phyloP scores from a whole-genome alignment of 1,140 invertebrate species.

The Samia ricini region DNA sequence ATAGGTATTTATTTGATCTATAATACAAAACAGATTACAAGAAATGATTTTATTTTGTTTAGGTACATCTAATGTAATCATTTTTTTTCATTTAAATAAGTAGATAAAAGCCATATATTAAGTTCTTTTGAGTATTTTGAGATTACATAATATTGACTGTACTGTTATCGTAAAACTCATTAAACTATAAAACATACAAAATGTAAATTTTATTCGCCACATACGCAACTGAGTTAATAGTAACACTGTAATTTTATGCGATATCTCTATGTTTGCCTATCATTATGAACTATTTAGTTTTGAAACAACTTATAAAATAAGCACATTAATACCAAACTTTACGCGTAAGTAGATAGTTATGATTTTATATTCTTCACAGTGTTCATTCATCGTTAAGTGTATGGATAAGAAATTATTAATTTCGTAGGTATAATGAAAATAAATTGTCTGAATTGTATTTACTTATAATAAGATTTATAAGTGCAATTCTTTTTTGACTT shows the following conservation, averaged over 20 bases:
- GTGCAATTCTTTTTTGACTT: too few species aligned
- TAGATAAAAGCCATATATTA: neutral
- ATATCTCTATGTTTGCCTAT: neutral
- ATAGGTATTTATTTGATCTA: too few species aligned
- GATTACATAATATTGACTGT: neutral
- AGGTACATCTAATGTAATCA: too few species aligned
- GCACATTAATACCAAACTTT: neutral
- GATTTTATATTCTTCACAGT: neutral
- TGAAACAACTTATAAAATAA: neutral
- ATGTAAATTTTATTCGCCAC: neutral
- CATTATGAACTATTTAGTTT: conserved; percentile 4
- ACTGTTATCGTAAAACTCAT: neutral
- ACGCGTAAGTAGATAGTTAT: neutral
- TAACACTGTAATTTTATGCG: neutral
- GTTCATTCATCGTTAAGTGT: neutral
- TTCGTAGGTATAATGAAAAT: too few species aligned
- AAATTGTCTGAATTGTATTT: too few species aligned
- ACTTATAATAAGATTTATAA: too few species aligned
- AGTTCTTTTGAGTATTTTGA: neutral
- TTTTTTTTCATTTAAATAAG: too few species aligned
- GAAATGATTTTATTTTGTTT: too few species aligned
- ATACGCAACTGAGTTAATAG: neutral
- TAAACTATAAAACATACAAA: neutral
- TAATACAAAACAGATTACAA: too few species aligned
- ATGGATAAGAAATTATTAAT: too few species aligned